phyloP scores from a whole-genome alignment of 2,113 vertebrate species.

The Charina bottae region DNA sequence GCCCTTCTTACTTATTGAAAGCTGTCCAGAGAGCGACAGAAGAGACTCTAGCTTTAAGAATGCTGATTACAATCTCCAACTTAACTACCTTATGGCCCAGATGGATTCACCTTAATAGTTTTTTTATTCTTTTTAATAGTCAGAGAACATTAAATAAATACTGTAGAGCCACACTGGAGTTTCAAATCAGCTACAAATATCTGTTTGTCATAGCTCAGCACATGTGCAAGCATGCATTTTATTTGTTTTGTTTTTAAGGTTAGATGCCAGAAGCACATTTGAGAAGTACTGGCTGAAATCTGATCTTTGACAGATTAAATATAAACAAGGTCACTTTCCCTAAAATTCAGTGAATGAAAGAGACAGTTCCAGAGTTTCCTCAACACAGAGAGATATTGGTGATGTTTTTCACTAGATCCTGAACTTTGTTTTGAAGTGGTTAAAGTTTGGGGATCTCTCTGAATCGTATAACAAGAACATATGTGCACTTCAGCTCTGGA shows the following conservation, averaged over 20 bases:
- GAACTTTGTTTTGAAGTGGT: not conserved
- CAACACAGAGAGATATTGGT: not conserved
- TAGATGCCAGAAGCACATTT: not conserved
- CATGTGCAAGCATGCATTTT: not conserved
- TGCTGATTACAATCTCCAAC: not conserved
- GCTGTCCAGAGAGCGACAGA: not conserved
- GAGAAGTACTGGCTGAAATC: not conserved
- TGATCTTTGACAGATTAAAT: not conserved
- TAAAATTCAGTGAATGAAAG: not conserved
- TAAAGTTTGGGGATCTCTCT: not conserved
- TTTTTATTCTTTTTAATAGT: not conserved
- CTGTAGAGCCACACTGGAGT: not conserved
- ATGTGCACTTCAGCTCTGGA: not conserved
- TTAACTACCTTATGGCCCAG: slow-evolving; percentile 1
- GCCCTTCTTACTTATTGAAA: slow-evolving; percentile 10
- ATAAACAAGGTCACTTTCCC: not conserved
- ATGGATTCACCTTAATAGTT: not conserved
- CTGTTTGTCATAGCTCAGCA: not conserved
- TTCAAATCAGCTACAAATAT: not conserved
- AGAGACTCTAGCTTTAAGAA: not conserved
- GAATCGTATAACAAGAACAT: not conserved
- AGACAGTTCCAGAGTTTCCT: slow-evolving; percentile 18
- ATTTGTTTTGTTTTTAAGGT: not conserved
- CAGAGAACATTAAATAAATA: not conserved
- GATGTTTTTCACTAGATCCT: not conserved